phyloP scores from a whole-genome alignment of 2,888 invertebrate species.

The Ypsolopha sequella region DNA sequence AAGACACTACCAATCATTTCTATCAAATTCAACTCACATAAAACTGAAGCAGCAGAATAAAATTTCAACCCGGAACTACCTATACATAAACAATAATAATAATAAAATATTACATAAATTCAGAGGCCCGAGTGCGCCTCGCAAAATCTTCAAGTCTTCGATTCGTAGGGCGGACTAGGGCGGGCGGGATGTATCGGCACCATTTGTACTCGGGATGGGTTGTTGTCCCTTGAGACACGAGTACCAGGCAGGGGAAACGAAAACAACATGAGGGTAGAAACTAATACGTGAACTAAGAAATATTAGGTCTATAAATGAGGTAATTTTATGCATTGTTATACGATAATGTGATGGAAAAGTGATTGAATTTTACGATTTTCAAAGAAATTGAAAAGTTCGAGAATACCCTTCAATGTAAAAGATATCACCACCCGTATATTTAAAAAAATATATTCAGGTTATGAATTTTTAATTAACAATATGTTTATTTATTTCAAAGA shows the following conservation, averaged over 20 bases:
- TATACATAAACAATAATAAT: constrained; percentile 31
- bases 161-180: too few species aligned
- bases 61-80: constrained; percentile 16
- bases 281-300: not conserved
- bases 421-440: too few species aligned
- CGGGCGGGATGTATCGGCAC: constrained; percentile 15
- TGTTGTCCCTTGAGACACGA: constrained; percentile 8
- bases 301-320: constrained; percentile 39
- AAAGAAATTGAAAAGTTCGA: too few species aligned
- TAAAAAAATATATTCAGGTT: too few species aligned
- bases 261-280: not conserved
- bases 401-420: too few species aligned
- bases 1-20: constrained; percentile 38
- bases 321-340: constrained; percentile 53
- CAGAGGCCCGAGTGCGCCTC: constrained; percentile 3
- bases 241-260: constrained; percentile 10
- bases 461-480: too few species aligned
- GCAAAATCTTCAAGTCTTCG: constrained; percentile 41
- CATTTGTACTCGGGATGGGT: constrained; percentile 4
- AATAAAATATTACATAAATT: constrained; percentile 26
- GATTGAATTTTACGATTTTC: too few species aligned
- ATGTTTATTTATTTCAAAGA: too few species aligned
- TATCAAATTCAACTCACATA: constrained; percentile 53
- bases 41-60: constrained; percentile 41
- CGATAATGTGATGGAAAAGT: too few species aligned